Base-by-base conservation (phyloP, 2,797 vertebrate species). In the Onychomys torridus region DNA sequence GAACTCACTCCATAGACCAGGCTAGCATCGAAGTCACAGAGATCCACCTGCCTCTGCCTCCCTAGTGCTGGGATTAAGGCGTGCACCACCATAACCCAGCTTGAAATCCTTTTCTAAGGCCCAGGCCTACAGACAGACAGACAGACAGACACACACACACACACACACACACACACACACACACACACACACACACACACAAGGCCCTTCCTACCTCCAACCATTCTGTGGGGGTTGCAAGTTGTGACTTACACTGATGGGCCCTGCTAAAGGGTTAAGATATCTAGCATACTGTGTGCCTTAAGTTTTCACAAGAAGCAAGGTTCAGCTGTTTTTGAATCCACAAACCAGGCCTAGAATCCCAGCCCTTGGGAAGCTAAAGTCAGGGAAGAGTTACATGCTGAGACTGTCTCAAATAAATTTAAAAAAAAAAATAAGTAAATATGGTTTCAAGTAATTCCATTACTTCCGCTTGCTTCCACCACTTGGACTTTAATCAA, bases 401-500 rank as follows among this genome's bases (percentile, higher is more conserved):
- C 19, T 63, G 21, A n/a, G 40, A 49, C 57, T 25, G 14, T 67
- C 43, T 67, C 43, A 40, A 77, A 76, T 52, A 52, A 52, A 52
- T 52, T 52, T 52, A 0, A 52, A 52, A 14, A 46, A 52, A 52
- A 52, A n/a, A 67, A 57, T 6, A 34, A 95, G 90, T 52, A 40
- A 69, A 81, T 57, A 29, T 57, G 69, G 61, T 43, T 65, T 93
- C 4, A 27, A 76, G 57, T 82, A 93, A 46, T 85, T 59, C 27
- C 71, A 25, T 73, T 67, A 11, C n/a, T 55, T 1, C 52, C 61
- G 29, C 43, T 93, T 55, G 12, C n/a, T 88, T 89, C 63, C 43
- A 63, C n/a, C 46, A 86, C 78, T 61, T 79, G 37, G 43, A 89
- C 4, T 71, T n/a, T 67, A n/a, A 92, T 57, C 61, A 91, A 91